Percentiles rank a stretch among this genome's conserved stretches.
These are phyloP conservation scores for Turritopsis dohrnii DNA, from an alignment of 30 jellyfish, hydroid and myxozoan genomes.

Conservation along the genomic window DNA sequence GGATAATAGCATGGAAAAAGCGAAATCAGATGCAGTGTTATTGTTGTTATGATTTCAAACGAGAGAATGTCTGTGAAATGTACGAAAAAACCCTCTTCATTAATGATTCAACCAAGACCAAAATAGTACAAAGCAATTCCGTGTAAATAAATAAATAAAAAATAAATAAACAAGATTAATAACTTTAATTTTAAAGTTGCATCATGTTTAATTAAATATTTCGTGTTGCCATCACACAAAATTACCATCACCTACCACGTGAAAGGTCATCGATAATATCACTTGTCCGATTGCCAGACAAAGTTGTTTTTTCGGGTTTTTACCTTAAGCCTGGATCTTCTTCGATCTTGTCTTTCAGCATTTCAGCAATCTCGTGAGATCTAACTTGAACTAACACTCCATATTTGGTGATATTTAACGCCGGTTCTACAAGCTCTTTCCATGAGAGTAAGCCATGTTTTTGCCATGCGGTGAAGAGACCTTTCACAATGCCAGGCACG, in stretches of 20 bases:
- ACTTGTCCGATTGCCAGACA: neutral
- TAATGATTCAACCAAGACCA: no score
- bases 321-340: conserved; percentile 24
- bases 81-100: no score
- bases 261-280: neutral
- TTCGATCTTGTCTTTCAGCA: neutral
- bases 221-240: no score
- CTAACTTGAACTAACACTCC: conserved; percentile 63
- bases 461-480: conserved; percentile 85
- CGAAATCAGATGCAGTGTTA: no score
- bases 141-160: no score
- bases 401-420: conserved; percentile 56
- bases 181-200: no score
- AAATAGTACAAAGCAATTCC: no score
- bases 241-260: neutral
- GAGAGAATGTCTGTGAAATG: no score
- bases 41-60: no score
- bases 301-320: neutral
- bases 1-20: no score
- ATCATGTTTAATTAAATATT: no score
- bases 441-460: conserved; percentile 77
- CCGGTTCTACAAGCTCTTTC: conserved; percentile 77
- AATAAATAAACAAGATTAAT: no score
- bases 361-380: conserved; percentile 45
- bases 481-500: conserved; percentile 81